Conservation (phyloP, 2,888 invertebrate genomes). For the Coenonympha glycerion region DNA sequence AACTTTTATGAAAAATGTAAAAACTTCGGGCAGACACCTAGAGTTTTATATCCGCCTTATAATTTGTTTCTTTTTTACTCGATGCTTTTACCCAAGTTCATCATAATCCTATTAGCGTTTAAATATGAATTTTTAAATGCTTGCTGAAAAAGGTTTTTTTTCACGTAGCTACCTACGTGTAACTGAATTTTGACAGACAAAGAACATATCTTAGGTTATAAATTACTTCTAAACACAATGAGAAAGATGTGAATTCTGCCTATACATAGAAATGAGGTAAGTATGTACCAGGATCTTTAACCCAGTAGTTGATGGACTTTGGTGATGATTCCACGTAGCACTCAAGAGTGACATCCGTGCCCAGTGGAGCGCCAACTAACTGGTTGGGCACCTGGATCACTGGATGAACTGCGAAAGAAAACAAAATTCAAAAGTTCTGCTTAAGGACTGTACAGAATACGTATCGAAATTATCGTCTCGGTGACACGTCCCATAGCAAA, state of each 20-base stretch:
- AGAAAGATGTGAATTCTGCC: neutral
- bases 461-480: neutral
- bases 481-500: too few relatives aligned
- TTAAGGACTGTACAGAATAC: neutral
- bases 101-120: conserved; percentile 44
- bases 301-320: conserved; percentile 93
- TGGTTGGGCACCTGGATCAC: conserved; percentile 95
- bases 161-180: neutral
- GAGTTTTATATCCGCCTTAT: conserved; percentile 71
- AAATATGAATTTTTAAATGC: conserved; percentile 13
- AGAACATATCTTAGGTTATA: too few relatives aligned
- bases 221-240: too few relatives aligned
- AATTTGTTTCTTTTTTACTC: conserved; percentile 70
- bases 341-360: conserved; percentile 90
- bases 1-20: conserved; percentile 75
- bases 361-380: conserved; percentile 90
- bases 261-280: neutral
- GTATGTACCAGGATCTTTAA: conserved; percentile 84
- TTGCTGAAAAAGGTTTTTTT: neutral
- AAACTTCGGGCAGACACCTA: conserved; percentile 70
- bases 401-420: conserved; percentile 83
- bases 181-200: neutral
- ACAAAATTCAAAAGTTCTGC: neutral
- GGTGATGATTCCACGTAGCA: conserved; percentile 94
- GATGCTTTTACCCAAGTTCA: conserved; percentile 50